Base-by-base conservation (phyloP, 2,888 invertebrate species). In the Lypha dubia region DNA sequence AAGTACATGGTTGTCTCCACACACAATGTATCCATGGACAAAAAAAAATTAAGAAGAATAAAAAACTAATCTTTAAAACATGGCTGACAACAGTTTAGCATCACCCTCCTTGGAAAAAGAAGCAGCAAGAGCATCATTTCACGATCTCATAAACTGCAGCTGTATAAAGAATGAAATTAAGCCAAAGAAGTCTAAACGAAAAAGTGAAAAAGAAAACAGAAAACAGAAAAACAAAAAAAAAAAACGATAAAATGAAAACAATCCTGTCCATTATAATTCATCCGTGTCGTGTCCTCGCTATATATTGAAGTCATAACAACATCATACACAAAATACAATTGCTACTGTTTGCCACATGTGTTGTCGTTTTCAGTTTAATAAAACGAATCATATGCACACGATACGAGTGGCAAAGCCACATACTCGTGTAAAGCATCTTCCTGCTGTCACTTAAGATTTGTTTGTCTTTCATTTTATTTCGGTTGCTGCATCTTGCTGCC, bases 331-430 rank as follows among this genome's bases (percentile, higher is more conserved):
- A 89, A 90, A 89, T 89, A 90, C 89, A 90, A 90, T 90, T 89
- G 89, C 89, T 89, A 89, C 89, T 90, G 89, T 89, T 90, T 87
- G 90, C 89, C 89, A 88, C 89, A 89, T 88, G 83, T 85, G 85
- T 32, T 41, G 51, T 70, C 68, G 51, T 38, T 67, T 53, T n/a
- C 22, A 8, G 15, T n/a, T 46, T 53, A 46, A 53, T 24, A 79
- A 65, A 84, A 76, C 79, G 84, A 80, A 76, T 75, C 74, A 80
- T 41, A 84, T 76, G 68, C 62, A 84, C 80, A 77, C 77, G 81
- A 84, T 77, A 77, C 77, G 81, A 84, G 77, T 77, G 77, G 24
- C 62, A 73, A 41, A 41, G 71, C 44, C 60, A 73, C 44, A 77
- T 46, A 74, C 84, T 84, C 84, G 77, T 81, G 68, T 77, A 84